Evolutionary conservation across 1,140 invertebrate genomes (phyloP).

Genomic region (Heliconius eleuchia): DNA sequence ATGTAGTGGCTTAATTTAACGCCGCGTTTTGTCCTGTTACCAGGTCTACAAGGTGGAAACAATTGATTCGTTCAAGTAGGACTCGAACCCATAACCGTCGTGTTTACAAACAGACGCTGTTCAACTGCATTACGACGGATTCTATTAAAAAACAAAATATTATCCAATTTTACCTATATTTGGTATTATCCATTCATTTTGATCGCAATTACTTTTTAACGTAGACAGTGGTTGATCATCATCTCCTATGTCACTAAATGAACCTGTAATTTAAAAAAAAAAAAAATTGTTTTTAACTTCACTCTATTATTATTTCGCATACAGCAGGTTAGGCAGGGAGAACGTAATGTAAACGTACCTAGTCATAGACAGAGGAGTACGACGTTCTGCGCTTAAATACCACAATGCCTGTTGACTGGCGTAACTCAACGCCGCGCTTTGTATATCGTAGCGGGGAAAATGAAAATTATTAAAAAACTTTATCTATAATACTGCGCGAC

Average conservation of each 20-base stretch:
- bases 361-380: no score
- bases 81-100: not conserved
- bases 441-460: no score
- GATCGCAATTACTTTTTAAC: constrained; percentile 17
- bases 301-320: not conserved
- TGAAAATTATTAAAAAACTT: no score
- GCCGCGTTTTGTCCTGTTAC: no score
- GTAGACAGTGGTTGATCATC: constrained; percentile 39
- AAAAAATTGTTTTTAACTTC: not conserved
- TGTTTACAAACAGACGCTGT: no score
- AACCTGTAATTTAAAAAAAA: not conserved
- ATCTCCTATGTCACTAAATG: constrained; percentile 16
- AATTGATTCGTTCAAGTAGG: no score
- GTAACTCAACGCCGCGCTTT: no score
- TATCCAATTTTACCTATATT: constrained; percentile 7
- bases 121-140: not conserved
- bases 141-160: not conserved
- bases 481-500: no score
- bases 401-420: not conserved
- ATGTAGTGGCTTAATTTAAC: no score
- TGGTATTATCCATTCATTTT: constrained; percentile 6
- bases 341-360: no score
- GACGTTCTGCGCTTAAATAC: no score
- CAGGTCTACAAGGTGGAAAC: no score
- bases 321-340: not conserved